Evolutionary conservation across 37 sponge, comb jelly and placozoan genomes (phyloP), one percentile per base, ranked within the genome.

Genomic region (Corticium candelabrum): DNA sequence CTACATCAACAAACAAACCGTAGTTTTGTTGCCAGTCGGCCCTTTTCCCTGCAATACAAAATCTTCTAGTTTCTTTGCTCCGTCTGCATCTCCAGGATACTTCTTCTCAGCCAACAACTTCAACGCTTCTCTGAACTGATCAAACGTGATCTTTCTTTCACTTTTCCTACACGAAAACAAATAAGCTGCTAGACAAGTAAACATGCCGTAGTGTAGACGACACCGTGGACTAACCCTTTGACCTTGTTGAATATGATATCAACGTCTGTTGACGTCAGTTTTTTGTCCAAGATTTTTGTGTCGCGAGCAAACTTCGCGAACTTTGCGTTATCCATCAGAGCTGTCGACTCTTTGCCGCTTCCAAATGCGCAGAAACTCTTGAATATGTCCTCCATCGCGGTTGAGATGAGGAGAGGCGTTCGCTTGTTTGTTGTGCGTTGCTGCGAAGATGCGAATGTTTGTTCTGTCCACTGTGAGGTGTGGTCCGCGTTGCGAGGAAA

Each of bases 221-320:
- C 0, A 11, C 27, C 43, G 87, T 81, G 62, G 85, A 88, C 81
- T n/a, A n/a, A n/a, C n/a, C n/a, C 72, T 84, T 94, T 90, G 34
- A 68, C 15, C 76, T 86, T 86, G 39, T 85, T 41, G 69, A 90
- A 94, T 40, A 86, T 82, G 56, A 94, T 94, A 76, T 94, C 95
- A 34, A 90, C 91, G 38, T 90, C 95, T 1, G 95, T 94, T 29
- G 90, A 37, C 33, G 91, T 86, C 4, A 94, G 67, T 21, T 82
- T 82, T 73, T 94, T 94, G 70, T 88, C 91, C 77, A 88, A 36
- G 0, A 94, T 68, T 68, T 86, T 88, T 39, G 80, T 39, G 76
- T 94, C 95, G 5, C 85, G 57, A 77, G 69, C 88, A 21, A 94
- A 37, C 72, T 94, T 94, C 77, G 89, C 85, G 56, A 94, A 94